Evolutionary conservation across 2,797 vertebrate species (phyloP), one percentile per base, ranked within the genome.

Genomic region (Poecile montanus): DNA sequence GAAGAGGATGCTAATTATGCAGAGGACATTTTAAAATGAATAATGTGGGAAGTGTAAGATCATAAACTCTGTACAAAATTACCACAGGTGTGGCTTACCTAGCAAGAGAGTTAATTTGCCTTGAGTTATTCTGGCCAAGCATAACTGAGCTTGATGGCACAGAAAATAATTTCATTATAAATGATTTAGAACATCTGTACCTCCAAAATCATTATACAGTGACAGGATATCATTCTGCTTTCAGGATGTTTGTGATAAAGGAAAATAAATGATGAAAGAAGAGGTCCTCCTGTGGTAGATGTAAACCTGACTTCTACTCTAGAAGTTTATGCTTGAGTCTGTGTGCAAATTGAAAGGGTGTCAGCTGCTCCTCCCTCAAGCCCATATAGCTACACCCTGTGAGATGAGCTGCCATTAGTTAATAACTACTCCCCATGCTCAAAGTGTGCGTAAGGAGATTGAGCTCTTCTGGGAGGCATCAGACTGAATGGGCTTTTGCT

Each of bases 331-430:
- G 17, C 44, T 86, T 73, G 62, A 86, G 34, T 83, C 57, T 58
- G 30, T 65, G 68, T 81, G 66, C 70, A 88, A 90, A 81, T 17
- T 17, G 17, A 88, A 79, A 87, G 63, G 48, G 85, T 88, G 91
- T 90, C 76, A 94, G 54, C 93, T 95, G 36, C 80, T 96, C 73
- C 85, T 94, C 88, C 91, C 70, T 88, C 73, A 78, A 22, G 19
- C n/a, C 51, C 26, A 7, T 18, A 1, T 12, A 70, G 58, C 62
- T 93, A 88, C 94, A 73, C 83, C 88, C 91, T 51, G 8, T 34
- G 63, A 90, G 67, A 84, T 56, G 76, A 94, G 56, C 60, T 88
- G 5, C 75, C 42, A 60, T 79, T 50, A 86, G 48, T 56, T 91
- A 95, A 63, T 62, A 83, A 75, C 48, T 87, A 76, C 26, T 91